Evolutionary conservation across 2,888 invertebrate species (phyloP), one percentile per base, ranked within the genome.

Genomic region (Margaritifera margaritifera): DNA sequence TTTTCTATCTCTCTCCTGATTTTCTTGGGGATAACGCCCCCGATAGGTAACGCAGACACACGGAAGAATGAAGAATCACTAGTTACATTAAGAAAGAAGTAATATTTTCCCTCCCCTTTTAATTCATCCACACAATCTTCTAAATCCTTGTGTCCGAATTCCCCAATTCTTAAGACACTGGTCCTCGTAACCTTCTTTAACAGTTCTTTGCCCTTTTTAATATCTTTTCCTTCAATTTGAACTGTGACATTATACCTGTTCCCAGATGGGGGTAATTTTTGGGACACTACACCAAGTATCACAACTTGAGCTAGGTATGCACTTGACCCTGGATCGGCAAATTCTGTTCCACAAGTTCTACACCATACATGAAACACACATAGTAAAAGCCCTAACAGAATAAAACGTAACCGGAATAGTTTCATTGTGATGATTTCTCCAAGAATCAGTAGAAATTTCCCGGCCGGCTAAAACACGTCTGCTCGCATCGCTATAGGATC

Each of bases 321-420:
- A 69, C 72, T 77, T 18, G 73, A 74, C 25, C 66, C 70, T 19
- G 74, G 66, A 66, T 74, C 73, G 8, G 72, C 74, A 54, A 74
- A 74, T 61, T 68, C 64, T 19, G 77, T 72, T 20, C 70, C 72
- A 69, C 77, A 77, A 68, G 70, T 72, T 60, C 66, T 68, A 66
- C 71, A 74, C 74, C 77, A 74, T 42, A 74, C 74, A 58, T 72
- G 72, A 62, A 74, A 74, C 25, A 77, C 74, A 68, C 74, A 74
- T 51, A 77, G 64, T 64, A 74, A 63, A 62, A 77, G 74, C 62
- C 77, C 77, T 60, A 75, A 64, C 60, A 70, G 61, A 54, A 75
- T 70, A 60, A 75, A 72, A 57, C 75, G 66, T 57, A 70, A 63
- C 63, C 66, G 59, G 55, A 68, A 68, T 61, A 69, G 64, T 72